phyloP scores from a whole-genome alignment of 2,888 invertebrate species.

The Diachrysia chrysitis region DNA sequence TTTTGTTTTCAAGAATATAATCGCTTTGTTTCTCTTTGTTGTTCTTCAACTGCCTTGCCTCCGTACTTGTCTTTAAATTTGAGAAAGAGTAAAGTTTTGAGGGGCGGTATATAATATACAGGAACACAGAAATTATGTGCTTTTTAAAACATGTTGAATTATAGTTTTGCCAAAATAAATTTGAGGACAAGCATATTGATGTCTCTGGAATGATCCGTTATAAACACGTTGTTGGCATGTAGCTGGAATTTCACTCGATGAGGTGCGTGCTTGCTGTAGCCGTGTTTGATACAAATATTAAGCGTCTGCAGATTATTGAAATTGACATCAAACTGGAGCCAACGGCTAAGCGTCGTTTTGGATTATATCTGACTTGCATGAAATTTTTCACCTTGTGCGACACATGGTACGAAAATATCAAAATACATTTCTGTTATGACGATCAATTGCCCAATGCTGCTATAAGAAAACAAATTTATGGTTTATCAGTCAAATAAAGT shows the following conservation, averaged over 20 bases:
- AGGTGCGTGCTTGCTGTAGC: slow-evolving; percentile 28
- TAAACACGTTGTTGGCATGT: slow-evolving; percentile 58
- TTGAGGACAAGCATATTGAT: slow-evolving; percentile 20
- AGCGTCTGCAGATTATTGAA: slow-evolving; percentile 43
- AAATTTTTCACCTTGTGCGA: slow-evolving; percentile 59
- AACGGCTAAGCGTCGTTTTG: slow-evolving; percentile 39
- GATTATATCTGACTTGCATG: slow-evolving; percentile 65
- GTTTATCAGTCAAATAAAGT: slow-evolving; percentile 5
- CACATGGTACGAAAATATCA: slow-evolving; percentile 41
- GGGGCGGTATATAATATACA: neutral
- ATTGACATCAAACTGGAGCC: slow-evolving; percentile 51
- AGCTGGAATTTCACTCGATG: slow-evolving; percentile 52
- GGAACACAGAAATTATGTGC: too few species aligned
- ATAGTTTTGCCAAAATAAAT: neutral
- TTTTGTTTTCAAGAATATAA: slow-evolving; percentile 32
- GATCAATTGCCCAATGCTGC: slow-evolving; percentile 20
- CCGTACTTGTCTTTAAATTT: neutral
- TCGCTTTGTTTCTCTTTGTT: slow-evolving; percentile 16
- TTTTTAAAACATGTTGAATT: neutral
- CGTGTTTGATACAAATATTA: slow-evolving; percentile 41
- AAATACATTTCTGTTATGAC: slow-evolving; percentile 35
- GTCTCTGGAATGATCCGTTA: slow-evolving; percentile 29
- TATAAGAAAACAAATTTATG: slow-evolving; percentile 10
- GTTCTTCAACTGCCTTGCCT: neutral
- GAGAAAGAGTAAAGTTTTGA: neutral